Base-by-base conservation (phyloP, 2,113 vertebrate genomes). In the Carassius auratus region DNA sequence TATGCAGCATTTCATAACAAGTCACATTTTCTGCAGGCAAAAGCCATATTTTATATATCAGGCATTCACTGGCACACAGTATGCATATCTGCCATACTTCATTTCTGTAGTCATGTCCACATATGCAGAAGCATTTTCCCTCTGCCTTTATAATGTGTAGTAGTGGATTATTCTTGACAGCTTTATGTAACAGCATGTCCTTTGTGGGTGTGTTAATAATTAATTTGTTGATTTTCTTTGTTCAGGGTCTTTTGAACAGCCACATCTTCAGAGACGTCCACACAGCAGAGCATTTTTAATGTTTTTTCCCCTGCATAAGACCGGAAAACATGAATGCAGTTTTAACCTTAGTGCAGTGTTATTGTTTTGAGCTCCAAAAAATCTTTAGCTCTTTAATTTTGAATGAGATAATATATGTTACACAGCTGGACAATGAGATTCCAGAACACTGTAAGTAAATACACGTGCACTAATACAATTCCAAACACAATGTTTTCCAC, bases 311-410 rank as follows among this genome's bases (percentile, higher is more conserved):
- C 12, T 73, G 50, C 36, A 38, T 23, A 23, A 59, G 50, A 38
- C 50, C 50, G 38, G 21, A 33, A 36, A 83, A n/a, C 9, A 57
- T 38, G 21, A 71, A 82, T 42, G 12, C 30, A 73, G 68, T 33
- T 59, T 83, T 50, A 83, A 26, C 30, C 21, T 23, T 38, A 83
- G 68, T 59, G 81, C 68, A 69, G 81, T 17, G 81, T 57, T 82
- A 55, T 71, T 83, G 68, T 59, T 73, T 62, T 69, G 26, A 52
- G 62, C 62, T 55, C 36, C 1, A 81, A 21, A 64, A 66, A 68
- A 68, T 33, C 42, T 68, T 73, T 81, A 66, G 64, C 81, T 83
- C 13, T 83, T 83, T 42, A 71, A 83, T 73, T 73, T 83, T 73
- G 68, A 21, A 83, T 73, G 81, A 83, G 81, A 33, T 23, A 10